A percentile compares a stretch with the other conserved stretches of the same genome.
phyloP scores from a whole-genome alignment of 1,140 invertebrate genomes.

The Chironomus striatipennis region DNA sequence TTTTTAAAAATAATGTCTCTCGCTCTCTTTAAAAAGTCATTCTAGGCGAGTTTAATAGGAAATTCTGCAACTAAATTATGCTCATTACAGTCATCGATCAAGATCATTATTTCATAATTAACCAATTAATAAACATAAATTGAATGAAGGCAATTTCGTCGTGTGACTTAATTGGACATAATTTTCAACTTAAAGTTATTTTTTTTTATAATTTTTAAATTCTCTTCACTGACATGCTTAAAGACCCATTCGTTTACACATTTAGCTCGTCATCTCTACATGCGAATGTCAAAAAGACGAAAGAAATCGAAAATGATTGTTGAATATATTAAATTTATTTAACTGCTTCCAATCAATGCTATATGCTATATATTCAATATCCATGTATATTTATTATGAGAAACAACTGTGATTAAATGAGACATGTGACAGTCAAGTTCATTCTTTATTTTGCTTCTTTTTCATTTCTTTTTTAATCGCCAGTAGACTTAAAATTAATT shows the following conservation, averaged over 20 bases:
- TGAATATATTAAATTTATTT: no score
- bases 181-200: neutral
- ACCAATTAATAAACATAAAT: neutral
- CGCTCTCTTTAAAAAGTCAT: no score
- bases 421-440: slow-evolving; percentile 11
- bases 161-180: neutral
- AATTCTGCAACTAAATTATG: neutral
- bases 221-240: neutral
- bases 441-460: neutral
- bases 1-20: no score
- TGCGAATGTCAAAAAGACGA: neutral
- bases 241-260: neutral
- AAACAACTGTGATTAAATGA: neutral
- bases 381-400: neutral
- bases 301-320: no score
- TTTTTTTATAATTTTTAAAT: no score
- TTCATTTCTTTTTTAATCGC: neutral
- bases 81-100: neutral
- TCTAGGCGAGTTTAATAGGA: neutral
- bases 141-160: neutral
- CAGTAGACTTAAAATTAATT: neutral
- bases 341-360: no score
- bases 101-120: neutral
- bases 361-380: neutral
- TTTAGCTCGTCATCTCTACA: neutral